Conservation (phyloP, 2,797 vertebrate species). For the Ptychadena robeensis region DNA sequence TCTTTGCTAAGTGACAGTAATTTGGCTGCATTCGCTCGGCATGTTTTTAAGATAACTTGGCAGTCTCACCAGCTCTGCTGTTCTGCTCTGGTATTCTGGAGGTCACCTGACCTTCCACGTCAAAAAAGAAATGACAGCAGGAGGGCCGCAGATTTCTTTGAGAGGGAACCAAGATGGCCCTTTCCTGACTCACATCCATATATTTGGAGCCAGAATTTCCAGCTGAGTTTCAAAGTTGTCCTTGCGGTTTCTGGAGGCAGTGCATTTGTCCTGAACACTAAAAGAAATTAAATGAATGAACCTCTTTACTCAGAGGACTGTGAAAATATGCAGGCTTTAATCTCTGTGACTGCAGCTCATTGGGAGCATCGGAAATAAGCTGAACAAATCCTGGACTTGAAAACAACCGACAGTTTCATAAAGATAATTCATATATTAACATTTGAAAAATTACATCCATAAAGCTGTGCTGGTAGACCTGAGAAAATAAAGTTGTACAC, state of each 20-base stretch:
- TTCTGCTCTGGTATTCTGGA: slow-evolving; percentile 38
- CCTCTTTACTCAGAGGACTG: slow-evolving; percentile 7
- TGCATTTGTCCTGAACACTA: slow-evolving; percentile 19
- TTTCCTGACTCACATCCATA: slow-evolving; percentile 37
- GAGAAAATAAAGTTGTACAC: background rate
- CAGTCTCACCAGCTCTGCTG: slow-evolving; percentile 57
- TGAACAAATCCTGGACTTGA: background rate
- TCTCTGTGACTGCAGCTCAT: slow-evolving; percentile 14
- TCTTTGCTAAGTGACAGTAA: slow-evolving; percentile 50
- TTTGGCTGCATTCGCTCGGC: slow-evolving; percentile 50
- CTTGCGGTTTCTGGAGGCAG: slow-evolving; percentile 35
- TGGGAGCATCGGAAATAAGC: background rate
- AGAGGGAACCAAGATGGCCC: slow-evolving; percentile 51
- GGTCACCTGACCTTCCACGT: slow-evolving; percentile 51
- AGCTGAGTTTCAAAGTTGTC: slow-evolving; percentile 44
- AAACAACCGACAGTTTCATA: background rate
- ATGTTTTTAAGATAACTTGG: slow-evolving; percentile 62
- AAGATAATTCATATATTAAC: slow-evolving; percentile 1
- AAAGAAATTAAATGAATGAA: slow-evolving; percentile 12
- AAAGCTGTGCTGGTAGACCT: background rate
- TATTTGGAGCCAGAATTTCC: slow-evolving; percentile 22
- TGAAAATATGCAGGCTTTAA: slow-evolving; percentile 12
- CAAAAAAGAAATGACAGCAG: slow-evolving; percentile 48
- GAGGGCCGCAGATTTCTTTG: slow-evolving; percentile 39
- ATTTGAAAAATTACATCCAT: background rate